Conservation (phyloP, 53 echinoderm and acorn worm species). For the Mesocentrotus franciscanus region DNA sequence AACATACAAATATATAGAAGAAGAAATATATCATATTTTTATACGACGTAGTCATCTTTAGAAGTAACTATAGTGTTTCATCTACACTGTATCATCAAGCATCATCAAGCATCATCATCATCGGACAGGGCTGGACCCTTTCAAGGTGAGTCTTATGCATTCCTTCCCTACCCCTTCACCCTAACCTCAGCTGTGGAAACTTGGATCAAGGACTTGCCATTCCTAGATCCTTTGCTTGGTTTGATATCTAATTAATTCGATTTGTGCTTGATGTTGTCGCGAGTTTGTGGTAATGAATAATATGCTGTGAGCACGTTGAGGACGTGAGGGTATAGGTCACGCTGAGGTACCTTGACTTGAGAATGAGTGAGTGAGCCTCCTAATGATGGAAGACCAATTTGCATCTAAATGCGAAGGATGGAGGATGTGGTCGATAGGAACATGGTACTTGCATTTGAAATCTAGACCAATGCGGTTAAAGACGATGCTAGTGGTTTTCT, state of each 20-base stretch:
- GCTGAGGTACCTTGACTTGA: background rate
- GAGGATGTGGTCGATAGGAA: background rate
- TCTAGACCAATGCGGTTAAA: background rate
- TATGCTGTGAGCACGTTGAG: background rate
- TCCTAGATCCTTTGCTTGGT: background rate
- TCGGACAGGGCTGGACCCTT: conserved; percentile 58
- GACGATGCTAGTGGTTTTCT: background rate
- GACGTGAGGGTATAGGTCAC: background rate
- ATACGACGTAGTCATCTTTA: conserved; percentile 59
- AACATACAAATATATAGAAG: conserved; percentile 25
- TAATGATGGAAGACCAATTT: background rate
- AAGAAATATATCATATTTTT: conserved; percentile 66
- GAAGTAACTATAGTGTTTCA: conserved; percentile 14
- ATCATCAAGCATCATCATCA: background rate
- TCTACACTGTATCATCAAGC: background rate
- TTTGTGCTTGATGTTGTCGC: background rate
- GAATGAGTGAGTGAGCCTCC: background rate
- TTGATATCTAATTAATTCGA: conserved; percentile 25
- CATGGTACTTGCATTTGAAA: background rate
- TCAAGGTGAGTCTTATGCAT: conserved; percentile 14
- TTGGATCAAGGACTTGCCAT: conserved; percentile 16
- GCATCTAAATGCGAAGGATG: background rate
- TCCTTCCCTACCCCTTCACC: background rate
- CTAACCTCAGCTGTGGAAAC: background rate
- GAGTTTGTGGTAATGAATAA: background rate